Evolutionary conservation across 2,888 invertebrate species (phyloP), one percentile per base, ranked within the genome.

Genomic region (Hesperia comma): DNA sequence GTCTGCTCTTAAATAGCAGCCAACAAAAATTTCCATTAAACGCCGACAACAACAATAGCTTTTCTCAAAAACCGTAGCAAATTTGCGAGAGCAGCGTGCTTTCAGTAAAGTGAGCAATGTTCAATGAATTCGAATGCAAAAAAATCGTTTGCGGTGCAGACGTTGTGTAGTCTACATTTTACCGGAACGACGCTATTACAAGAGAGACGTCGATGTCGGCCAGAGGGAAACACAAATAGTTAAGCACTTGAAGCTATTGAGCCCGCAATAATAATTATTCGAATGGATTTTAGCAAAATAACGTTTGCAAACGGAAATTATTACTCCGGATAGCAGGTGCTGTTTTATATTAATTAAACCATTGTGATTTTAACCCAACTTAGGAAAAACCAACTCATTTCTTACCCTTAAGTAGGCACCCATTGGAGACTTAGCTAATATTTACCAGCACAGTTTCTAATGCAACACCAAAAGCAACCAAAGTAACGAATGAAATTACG

Each of bases 71-170:
- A 26, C 51, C 51, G 51, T 51, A 33, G 21, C 33, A 43, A 43
- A 55, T 21, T 63, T 56, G 37, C 21, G 15, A 8, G 57, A 43
- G 14, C 51, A 21, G n/a, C 17, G 41, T 55, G n/a, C 49, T 56
- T 61, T 51, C 21, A 56, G 62, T 46, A 26, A 57, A 68, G 56
- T 69, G 61, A 69, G 68, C 69, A 70, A 69, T 72, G 72, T 61
- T 72, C 75, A 75, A 75, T 79, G 75, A 75, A 68, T 74, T 46
- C 71, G 67, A 74, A 75, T 74, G 67, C 62, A 68, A 71, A 68
- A 46, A 51, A 63, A 57, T 67, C 41, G 40, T 49, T 54, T 33
- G 54, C 41, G 56, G 51, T 33, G 5, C 57, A 57, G 57, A 32
- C 64, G 66, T 58, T 61, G 72, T 77, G 78, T 77, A 72, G 63